These are phyloP conservation scores for Petromus typicus DNA, from an alignment of 2,113 vertebrate genomes.

Conservation along the genomic window DNA sequence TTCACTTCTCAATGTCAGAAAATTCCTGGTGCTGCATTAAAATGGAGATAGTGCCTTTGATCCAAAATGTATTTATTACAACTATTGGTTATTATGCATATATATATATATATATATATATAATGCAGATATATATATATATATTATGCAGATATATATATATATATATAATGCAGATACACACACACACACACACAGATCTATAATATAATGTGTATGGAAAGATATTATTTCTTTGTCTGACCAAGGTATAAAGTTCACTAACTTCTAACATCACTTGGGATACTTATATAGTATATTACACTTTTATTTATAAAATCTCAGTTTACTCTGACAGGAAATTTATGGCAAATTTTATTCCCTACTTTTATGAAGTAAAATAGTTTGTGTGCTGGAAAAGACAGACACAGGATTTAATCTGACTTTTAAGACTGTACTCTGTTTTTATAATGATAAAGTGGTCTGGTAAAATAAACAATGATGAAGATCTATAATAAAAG, in stretches of 20 bases:
- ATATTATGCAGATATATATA: too few relatives aligned
- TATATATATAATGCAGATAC: too few relatives aligned
- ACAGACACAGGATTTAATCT: not conserved
- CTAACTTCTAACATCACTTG: not conserved
- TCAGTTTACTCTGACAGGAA: not conserved
- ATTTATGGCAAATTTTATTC: not conserved
- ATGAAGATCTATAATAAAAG: not conserved
- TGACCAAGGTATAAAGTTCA: not conserved
- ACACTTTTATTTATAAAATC: not conserved
- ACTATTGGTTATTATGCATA: not conserved
- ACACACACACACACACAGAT: too few relatives aligned
- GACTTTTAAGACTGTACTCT: not conserved
- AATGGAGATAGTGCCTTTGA: not conserved
- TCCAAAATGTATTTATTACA: not conserved
- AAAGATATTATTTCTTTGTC: not conserved
- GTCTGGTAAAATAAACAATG: not conserved
- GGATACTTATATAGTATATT: not conserved
- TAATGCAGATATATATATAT: not conserved
- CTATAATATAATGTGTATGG: not conserved
- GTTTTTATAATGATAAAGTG: not conserved
- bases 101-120: not conserved
- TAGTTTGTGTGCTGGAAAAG: not conserved
- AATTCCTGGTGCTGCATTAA: not conserved
- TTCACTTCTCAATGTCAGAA: not conserved
- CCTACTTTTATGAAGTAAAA: not conserved